Evolutionary conservation across 2,888 invertebrate species (phyloP).

Genomic region (Pristionchus fissidentatus): DNA sequence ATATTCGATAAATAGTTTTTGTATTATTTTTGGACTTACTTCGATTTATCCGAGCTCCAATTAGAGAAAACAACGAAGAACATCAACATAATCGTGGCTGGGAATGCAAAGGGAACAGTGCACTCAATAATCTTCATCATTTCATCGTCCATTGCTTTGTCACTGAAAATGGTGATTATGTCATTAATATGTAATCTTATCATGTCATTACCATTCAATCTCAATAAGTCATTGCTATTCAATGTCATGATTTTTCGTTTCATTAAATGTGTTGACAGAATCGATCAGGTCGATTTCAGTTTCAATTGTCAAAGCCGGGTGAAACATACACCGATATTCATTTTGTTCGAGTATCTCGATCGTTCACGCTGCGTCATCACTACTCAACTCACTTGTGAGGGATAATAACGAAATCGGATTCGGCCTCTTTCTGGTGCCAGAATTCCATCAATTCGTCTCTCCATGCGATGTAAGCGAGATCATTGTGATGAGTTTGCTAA

Average conservation of each 20-base stretch:
- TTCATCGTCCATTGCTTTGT: conserved; percentile 75
- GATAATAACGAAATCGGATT: conserved; percentile 71
- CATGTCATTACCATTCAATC: too few species aligned
- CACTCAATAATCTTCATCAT: conserved; percentile 73
- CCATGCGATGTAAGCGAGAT: conserved; percentile 46
- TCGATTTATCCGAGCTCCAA: conserved; percentile 62
- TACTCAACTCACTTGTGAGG: conserved; percentile 74
- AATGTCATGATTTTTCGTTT: too few species aligned
- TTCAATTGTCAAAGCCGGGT: too few species aligned
- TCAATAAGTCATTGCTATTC: too few species aligned
- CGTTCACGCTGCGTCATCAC: background rate
- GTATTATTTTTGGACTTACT: conserved; percentile 56
- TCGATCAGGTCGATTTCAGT: background rate
- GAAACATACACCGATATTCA: too few species aligned
- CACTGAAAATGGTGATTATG: conserved; percentile 59
- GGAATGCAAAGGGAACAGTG: conserved; percentile 73
- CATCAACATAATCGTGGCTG: conserved; percentile 71
- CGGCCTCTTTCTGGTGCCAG: conserved; percentile 68
- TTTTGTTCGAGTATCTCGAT: too few species aligned
- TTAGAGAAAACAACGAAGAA: conserved; percentile 72
- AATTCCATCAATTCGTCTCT: conserved; percentile 68
- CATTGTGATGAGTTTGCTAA: conserved; percentile 14
- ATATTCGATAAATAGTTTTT: conserved; percentile 1
- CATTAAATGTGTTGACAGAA: too few species aligned
- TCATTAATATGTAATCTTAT: too few species aligned